Base-by-base conservation (phyloP, 2,888 invertebrate genomes). In the Dynastes hyllus region DNA sequence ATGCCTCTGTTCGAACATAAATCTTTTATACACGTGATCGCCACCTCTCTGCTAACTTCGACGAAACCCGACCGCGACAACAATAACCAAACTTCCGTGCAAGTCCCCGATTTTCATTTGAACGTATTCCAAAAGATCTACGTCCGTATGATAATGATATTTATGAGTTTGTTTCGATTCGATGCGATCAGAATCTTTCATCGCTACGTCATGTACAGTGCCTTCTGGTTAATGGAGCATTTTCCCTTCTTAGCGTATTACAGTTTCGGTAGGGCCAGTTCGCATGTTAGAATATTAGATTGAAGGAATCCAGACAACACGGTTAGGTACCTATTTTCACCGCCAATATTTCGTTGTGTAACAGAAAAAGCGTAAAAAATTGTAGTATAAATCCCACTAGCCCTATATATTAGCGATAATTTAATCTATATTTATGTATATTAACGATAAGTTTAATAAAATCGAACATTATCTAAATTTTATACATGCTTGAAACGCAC, bases 191-290 rank as follows among this genome's bases (percentile, higher is more conserved):
- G 94, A 9, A 87, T 90, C 63, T 92, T 92, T 83, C 91, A 94
- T 73, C 95, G 95, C 85, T 86, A 89, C 32, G 89, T 92, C 71
- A 92, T 93, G 85, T 89, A 90, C 84, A 84, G 93, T 1, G 90
- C 91, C 27, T 86, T 95, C 22, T 91, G 92, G 81, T 85, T 95
- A 0, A 92, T 94, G 87, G 92, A 92, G 82, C 91, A 93, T 76
- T 93, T 92, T 84, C 95, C 96, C 0, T 93, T 93, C 82, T 84
- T 95, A 63, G 94, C 94, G 0, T 93, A 93, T 87, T 91, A 91
- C 84, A 90, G 89, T 55, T 95, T 92, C 85, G 95, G 95, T 4
- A 70, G 70, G 13, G 63, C 58, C n/a, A 73, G 77, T 69, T 71
- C 76, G 8, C 71, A 80, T 22, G 22, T 65, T 13, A 67, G 61